phyloP scores from a whole-genome alignment of 2,888 invertebrate species.

The Orthonevra nobilis region DNA sequence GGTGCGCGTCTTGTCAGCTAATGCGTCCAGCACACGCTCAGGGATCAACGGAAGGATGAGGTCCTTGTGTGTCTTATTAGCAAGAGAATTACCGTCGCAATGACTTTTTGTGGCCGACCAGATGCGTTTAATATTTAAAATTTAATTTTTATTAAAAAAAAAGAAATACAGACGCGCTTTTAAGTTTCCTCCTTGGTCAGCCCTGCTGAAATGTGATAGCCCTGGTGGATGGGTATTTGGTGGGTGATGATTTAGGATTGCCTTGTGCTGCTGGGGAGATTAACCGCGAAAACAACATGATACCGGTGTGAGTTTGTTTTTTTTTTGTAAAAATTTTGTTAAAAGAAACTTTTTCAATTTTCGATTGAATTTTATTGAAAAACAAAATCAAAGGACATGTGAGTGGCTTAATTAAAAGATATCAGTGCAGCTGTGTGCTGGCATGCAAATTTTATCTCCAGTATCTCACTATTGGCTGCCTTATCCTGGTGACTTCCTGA shows the following conservation, averaged over 20 bases:
- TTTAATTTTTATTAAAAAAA: slow-evolving; percentile 69
- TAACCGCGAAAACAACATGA: slow-evolving; percentile 26
- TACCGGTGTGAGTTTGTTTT: slow-evolving; percentile 54
- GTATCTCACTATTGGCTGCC: slow-evolving; percentile 31
- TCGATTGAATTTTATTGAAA: slow-evolving; percentile 54
- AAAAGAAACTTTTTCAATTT: slow-evolving; percentile 64
- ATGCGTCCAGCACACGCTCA: slow-evolving; percentile 63
- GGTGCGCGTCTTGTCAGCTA: slow-evolving; percentile 62
- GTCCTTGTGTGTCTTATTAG: slow-evolving; percentile 53
- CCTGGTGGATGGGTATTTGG: slow-evolving; percentile 6
- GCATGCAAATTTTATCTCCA: slow-evolving; percentile 53
- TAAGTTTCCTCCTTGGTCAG: neutral
- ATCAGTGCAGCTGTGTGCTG: slow-evolving; percentile 3
- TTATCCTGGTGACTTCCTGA: slow-evolving; percentile 47
- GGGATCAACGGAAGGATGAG: slow-evolving; percentile 43
- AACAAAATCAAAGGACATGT: slow-evolving; percentile 30
- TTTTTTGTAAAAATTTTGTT: neutral
- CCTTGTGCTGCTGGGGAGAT: slow-evolving; percentile 23
- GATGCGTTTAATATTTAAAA: slow-evolving; percentile 71
- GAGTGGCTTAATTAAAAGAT: slow-evolving; percentile 55
- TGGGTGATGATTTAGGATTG: slow-evolving; percentile 58
- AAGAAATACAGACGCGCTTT: too few relatives aligned
- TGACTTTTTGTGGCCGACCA: slow-evolving; percentile 63
- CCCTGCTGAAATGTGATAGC: slow-evolving; percentile 40
- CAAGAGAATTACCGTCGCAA: slow-evolving; percentile 50